These are phyloP conservation scores for Anguilla japonica DNA, from an alignment of 2,113 vertebrate genomes.

Conservation along the genomic window DNA sequence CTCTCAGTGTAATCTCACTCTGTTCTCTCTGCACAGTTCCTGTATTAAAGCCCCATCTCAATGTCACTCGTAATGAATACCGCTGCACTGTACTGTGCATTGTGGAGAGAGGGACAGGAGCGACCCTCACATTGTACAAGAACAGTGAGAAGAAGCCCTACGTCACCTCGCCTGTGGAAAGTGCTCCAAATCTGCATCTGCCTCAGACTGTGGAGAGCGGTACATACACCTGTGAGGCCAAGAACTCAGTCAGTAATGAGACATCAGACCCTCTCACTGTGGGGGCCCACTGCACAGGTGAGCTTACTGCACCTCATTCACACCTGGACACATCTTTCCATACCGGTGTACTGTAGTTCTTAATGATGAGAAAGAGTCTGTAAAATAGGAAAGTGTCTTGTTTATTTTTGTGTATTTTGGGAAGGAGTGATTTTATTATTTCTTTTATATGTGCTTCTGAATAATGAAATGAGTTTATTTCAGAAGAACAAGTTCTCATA, in stretches of 20 bases:
- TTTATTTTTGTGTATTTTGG: too few species aligned
- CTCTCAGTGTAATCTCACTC: too few species aligned
- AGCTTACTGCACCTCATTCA: background rate
- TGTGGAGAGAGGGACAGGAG: background rate
- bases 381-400: too few species aligned
- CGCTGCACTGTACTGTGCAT: background rate
- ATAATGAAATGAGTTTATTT: too few species aligned
- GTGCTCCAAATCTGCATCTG: background rate
- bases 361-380: too few species aligned
- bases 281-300: background rate
- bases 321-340: background rate
- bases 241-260: background rate
- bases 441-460: too few species aligned
- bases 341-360: too few species aligned
- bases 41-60: background rate
- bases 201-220: too few species aligned
- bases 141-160: background rate
- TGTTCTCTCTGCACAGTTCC: background rate
- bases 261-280: background rate
- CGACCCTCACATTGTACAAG: too few species aligned
- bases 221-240: too few species aligned
- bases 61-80: background rate
- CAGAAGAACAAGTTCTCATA: too few species aligned
- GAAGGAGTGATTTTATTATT: too few species aligned
- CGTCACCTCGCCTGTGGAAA: background rate